Base-by-base conservation (phyloP, 2,888 invertebrate genomes). In the Conus canariensis region DNA sequence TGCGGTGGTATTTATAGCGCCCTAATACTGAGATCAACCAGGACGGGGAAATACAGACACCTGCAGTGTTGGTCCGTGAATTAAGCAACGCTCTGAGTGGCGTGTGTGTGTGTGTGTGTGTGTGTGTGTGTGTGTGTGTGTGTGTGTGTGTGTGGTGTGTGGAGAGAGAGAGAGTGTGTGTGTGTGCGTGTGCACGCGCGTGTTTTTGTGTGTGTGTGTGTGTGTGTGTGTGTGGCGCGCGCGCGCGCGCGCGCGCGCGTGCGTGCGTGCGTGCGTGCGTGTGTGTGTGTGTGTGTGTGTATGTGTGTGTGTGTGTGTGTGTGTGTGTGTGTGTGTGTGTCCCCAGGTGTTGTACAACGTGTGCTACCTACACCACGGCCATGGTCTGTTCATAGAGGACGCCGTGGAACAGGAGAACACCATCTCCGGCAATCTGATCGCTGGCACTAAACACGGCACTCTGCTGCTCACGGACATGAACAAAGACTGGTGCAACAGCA, bases 301-400 rank as follows among this genome's bases (percentile, higher is more conserved):
- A 59, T 58, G 10, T 85, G 85, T 19, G 85, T 85, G 58, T 85
- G 85, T 85, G 60, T 25, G n/a, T 85, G 85, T 59, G 58, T 85
- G 58, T 59, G 58, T 77, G 77, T 77, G 77, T 77, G 77, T 83
- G 22, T 7, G 82, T 56, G 45, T 83, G 58, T 83, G 56, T 56
- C 30, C 64, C 12, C 80, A 94, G 93, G 93, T 95, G 25, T 92
- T 93, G 85, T 93, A 94, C 90, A 95, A 94, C 88, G 94, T 95
- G 45, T 94, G 94, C 67, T 95, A 94, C 92, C 91, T 94, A 82
- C 93, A 93, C 89, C 92, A 94, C 87, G 95, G 95, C 1, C 95
- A 95, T 88, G 94, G 94, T 14, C 94, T 94, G 91, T 95, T 95
- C 91, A 87, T 95, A 58, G 95, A 95, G 91, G 95, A 95, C 91